Evolutionary conservation across 2,888 invertebrate genomes (phyloP).

Genomic region (Drosophila diplacantha): DNA sequence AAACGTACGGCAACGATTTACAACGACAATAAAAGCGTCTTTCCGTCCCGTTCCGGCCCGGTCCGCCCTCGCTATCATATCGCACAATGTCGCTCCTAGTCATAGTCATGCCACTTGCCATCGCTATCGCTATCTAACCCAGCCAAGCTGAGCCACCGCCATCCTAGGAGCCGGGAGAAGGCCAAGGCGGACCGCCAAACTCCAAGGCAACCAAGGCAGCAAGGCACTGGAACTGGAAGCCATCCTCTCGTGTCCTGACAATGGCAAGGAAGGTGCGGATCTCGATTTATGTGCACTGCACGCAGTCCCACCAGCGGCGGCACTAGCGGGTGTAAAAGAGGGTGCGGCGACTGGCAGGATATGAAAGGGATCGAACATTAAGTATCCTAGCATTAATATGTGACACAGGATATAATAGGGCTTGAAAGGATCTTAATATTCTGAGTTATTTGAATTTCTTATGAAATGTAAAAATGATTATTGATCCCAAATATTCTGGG

Average conservation of each 20-base stretch:
- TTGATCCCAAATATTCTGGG: no score
- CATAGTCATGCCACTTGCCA: slow-evolving; percentile 65
- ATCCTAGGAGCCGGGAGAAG: slow-evolving; percentile 10
- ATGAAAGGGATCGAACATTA: neutral
- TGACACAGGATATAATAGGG: neutral
- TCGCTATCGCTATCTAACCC: slow-evolving; percentile 63
- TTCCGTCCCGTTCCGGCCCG: slow-evolving; percentile 9
- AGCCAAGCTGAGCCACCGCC: slow-evolving; percentile 53
- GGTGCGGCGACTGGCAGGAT: neutral
- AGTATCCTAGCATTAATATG: neutral
- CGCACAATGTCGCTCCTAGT: slow-evolving; percentile 71
- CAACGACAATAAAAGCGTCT: slow-evolving; percentile 70
- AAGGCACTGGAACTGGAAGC: slow-evolving; percentile 25
- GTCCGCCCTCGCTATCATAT: slow-evolving; percentile 61
- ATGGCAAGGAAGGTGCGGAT: slow-evolving; percentile 70
- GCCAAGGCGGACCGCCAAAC: slow-evolving; percentile 36
- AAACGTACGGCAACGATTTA: slow-evolving; percentile 72
- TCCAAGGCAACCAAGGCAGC: slow-evolving; percentile 32
- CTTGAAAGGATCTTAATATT: neutral
- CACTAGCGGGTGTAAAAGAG: slow-evolving; percentile 8
- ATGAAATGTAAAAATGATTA: no score
- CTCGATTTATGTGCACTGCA: slow-evolving; percentile 73
- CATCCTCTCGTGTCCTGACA: slow-evolving; percentile 62
- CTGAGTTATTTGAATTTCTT: no score
- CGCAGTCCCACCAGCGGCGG: slow-evolving; percentile 47